phyloP scores from a whole-genome alignment of 2,113 vertebrate genomes.

The Phasianus colchicus region DNA sequence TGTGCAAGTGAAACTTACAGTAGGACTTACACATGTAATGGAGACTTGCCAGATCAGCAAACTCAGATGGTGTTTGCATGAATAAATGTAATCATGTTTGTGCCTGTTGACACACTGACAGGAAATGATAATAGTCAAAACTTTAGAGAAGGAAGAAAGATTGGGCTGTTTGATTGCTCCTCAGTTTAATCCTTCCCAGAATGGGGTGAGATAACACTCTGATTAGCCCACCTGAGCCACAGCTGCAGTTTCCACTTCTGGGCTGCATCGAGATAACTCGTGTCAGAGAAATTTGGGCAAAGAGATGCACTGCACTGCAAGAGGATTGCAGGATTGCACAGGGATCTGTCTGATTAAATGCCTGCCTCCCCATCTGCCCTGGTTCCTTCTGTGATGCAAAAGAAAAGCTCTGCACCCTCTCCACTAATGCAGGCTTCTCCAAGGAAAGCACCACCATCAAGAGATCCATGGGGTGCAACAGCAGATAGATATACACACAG shows the following conservation, averaged over 20 bases:
- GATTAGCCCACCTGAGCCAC: neutral
- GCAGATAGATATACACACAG: neutral
- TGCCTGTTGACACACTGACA: neutral
- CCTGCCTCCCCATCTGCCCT: neutral
- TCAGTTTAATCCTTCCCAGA: neutral
- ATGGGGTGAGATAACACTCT: rapidly evolving
- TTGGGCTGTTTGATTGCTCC: neutral
- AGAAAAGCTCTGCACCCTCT: neutral
- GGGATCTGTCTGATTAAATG: neutral
- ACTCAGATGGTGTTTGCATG: rapidly evolving
- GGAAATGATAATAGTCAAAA: neutral
- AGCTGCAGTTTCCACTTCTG: neutral
- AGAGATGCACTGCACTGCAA: neutral
- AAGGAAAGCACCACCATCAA: neutral
- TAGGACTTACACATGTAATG: neutral
- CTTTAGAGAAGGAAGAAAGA: neutral
- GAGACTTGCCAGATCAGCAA: neutral
- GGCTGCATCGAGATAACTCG: neutral
- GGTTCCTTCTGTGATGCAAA: neutral
- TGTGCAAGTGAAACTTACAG: neutral
- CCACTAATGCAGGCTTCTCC: neutral
- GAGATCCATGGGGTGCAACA: neutral
- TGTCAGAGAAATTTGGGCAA: neutral
- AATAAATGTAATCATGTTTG: neutral
- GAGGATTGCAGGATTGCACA: neutral